Evolutionary conservation across 2,113 vertebrate species (phyloP).

Genomic region (Chloebia gouldiae): DNA sequence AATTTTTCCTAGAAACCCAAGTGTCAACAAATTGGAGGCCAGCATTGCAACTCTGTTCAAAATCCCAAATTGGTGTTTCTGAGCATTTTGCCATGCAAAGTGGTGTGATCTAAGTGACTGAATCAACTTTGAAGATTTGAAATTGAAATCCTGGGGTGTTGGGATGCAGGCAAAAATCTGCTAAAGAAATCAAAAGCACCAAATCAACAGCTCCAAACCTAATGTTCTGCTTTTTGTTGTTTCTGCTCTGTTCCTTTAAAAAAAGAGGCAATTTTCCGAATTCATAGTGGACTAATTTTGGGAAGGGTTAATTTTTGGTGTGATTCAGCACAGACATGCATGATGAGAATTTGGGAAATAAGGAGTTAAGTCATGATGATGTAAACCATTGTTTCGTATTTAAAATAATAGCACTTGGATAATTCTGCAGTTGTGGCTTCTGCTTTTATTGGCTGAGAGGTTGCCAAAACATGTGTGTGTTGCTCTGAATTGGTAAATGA

Average conservation of each 20-base stretch:
- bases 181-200: background rate
- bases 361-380: conserved; percentile 39
- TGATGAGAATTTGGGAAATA: conserved; percentile 7
- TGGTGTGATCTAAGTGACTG: background rate
- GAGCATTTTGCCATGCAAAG: background rate
- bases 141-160: background rate
- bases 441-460: conserved; percentile 60
- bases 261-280: background rate
- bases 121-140: fast-evolving
- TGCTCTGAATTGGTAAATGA: conserved; percentile 55
- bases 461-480: conserved; percentile 61
- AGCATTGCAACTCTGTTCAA: background rate
- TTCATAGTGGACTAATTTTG: background rate
- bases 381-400: background rate
- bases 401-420: conserved; percentile 37
- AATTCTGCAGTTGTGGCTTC: conserved; percentile 34
- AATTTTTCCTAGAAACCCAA: conserved; percentile 63
- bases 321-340: background rate
- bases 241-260: background rate
- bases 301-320: background rate
- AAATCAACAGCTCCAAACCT: background rate
- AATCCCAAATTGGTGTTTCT: background rate
- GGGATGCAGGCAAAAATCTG: background rate
- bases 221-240: background rate
- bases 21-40: conserved; percentile 47